A percentile compares a stretch with the other conserved stretches of the same genome.
phyloP scores from a whole-genome alignment of 1,140 invertebrate genomes.

The Drosophila funebris region DNA sequence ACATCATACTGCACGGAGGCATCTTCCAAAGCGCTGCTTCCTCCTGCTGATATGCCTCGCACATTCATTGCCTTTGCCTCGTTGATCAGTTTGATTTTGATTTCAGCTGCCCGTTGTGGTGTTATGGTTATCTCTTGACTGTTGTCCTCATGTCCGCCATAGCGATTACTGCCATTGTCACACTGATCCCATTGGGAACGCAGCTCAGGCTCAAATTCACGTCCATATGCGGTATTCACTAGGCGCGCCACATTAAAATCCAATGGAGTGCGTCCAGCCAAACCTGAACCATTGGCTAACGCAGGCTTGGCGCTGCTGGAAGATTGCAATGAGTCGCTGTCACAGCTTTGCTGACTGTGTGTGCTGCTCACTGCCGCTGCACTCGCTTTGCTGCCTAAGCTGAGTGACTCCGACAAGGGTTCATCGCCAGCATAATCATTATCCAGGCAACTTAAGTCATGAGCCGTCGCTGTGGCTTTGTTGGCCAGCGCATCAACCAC shows the following conservation, averaged over 20 bases:
- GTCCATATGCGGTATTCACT: constrained; percentile 72
- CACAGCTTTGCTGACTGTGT: constrained; percentile 77
- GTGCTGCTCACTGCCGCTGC: constrained; percentile 55
- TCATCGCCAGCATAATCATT: constrained; percentile 73
- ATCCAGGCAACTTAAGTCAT: constrained; percentile 60
- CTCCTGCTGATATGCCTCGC: constrained; percentile 56
- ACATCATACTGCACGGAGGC: constrained; percentile 74
- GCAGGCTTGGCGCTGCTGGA: constrained; percentile 63
- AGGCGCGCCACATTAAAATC: constrained; percentile 79
- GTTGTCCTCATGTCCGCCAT: constrained; percentile 43
- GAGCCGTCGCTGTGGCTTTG: constrained; percentile 22
- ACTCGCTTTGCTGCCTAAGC: constrained; percentile 72
- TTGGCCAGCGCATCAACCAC: constrained; percentile 71
- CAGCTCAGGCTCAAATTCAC: constrained; percentile 75
- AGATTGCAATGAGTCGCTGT: constrained; percentile 78
- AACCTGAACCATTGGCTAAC: constrained; percentile 40
- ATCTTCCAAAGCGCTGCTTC: constrained; percentile 58
- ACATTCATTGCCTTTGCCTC: constrained; percentile 83
- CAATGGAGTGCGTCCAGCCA: constrained; percentile 69
- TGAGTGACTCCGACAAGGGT: constrained; percentile 69
- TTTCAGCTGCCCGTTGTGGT: constrained; percentile 71
- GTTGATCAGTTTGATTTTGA: constrained; percentile 80
- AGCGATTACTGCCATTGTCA: constrained; percentile 36
- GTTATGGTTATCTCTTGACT: constrained; percentile 72
- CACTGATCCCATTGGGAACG: constrained; percentile 77